These are phyloP conservation scores for Psittacula derbiana DNA, from an alignment of 2,797 vertebrate genomes.

Conservation along the genomic window DNA sequence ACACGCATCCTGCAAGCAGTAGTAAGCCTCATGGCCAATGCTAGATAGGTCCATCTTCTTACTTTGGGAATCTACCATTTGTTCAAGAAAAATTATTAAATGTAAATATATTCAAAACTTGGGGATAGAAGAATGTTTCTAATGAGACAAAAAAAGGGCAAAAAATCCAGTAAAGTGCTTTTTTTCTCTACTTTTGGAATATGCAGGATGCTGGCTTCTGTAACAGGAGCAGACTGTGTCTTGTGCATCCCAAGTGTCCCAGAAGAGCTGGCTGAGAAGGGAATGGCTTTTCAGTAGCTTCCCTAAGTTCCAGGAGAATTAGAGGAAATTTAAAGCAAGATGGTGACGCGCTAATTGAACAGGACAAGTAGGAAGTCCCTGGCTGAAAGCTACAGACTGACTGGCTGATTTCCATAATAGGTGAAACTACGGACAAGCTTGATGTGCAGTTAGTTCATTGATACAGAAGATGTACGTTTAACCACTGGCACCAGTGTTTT, in stretches of 20 bases:
- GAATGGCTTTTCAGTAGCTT: neutral
- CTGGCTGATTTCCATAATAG: neutral
- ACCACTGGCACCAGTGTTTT: neutral
- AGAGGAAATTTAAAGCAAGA: neutral
- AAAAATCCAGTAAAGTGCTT: neutral
- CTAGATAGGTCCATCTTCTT: neutral
- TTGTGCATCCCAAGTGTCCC: neutral
- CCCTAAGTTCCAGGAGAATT: neutral
- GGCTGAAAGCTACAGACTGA: neutral
- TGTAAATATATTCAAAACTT: neutral
- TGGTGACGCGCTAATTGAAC: neutral
- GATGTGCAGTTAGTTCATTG: neutral
- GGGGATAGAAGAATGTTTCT: neutral
- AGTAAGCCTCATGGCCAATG: neutral
- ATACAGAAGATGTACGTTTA: neutral
- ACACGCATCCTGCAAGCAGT: accelerated
- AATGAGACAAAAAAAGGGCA: neutral
- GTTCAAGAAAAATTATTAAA: neutral
- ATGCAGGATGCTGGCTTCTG: neutral
- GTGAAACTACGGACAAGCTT: neutral
- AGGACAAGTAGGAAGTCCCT: neutral
- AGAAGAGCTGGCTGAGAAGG: neutral
- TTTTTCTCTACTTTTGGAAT: neutral
- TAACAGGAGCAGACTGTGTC: neutral
- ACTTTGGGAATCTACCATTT: neutral